Evolutionary conservation across 2,797 vertebrate species (phyloP).

Genomic region (Catostomus latipinnis): DNA sequence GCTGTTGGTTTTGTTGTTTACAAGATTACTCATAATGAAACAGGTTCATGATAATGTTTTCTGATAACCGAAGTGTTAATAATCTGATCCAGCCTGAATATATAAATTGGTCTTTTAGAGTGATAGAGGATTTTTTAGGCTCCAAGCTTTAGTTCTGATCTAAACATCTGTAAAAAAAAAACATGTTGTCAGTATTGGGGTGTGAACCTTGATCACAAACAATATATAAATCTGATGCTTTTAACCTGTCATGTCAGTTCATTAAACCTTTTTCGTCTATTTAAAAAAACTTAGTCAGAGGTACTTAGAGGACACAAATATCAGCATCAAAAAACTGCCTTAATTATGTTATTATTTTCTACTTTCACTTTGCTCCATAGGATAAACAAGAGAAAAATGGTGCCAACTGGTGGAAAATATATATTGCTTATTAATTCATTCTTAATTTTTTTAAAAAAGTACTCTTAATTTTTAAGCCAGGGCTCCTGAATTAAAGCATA

Average conservation of each 20-base stretch:
- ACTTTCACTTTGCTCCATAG: not conserved
- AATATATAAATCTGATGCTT: not conserved
- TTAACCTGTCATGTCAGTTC: not conserved
- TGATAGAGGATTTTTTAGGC: not conserved
- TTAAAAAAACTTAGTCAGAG: not conserved
- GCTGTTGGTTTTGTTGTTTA: slow-evolving; percentile 37
- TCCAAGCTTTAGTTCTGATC: not conserved
- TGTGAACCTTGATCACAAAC: not conserved
- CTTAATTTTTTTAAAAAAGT: no score
- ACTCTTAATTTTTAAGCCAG: no score
- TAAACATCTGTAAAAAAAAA: not conserved
- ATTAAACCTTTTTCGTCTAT: not conserved
- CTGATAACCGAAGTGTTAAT: not conserved
- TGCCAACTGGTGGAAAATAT: no score
- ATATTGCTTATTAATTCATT: no score
- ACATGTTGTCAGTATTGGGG: not conserved
- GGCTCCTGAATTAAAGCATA: no score
- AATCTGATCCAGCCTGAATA: not conserved
- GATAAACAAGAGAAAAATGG: no score
- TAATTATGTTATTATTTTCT: not conserved
- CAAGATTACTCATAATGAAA: not conserved
- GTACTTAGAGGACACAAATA: no score
- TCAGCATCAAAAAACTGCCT: not conserved
- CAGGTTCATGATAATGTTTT: not conserved
- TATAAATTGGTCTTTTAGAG: not conserved